phyloP scores from a whole-genome alignment of 2,888 invertebrate species.

The Kryphioiulus occultus region DNA sequence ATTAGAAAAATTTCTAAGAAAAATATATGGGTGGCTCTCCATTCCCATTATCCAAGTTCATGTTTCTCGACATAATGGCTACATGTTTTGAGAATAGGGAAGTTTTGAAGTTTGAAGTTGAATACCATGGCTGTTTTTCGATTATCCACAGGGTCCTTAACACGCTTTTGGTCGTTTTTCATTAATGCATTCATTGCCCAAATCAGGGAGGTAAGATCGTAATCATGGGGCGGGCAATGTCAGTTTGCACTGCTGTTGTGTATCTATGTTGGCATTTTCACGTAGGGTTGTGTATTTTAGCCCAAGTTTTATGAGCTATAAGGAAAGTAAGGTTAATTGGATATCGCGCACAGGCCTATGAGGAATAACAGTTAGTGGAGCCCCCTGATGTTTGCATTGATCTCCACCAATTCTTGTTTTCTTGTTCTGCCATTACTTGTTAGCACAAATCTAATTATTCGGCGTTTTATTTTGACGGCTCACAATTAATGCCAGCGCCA shows the following conservation, averaged over 20 bases:
- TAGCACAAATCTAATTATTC: slow-evolving; percentile 37
- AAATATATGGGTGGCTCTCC: too few relatives aligned
- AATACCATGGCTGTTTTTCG: background rate
- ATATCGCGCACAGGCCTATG: background rate
- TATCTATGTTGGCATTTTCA: background rate
- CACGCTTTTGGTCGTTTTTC: background rate
- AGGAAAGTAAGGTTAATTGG: slow-evolving; percentile 40
- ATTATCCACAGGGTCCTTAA: too few relatives aligned
- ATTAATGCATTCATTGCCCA: background rate
- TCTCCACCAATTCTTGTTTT: slow-evolving; percentile 25
- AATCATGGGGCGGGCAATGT: slow-evolving; percentile 1
- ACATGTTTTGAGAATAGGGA: too few relatives aligned
- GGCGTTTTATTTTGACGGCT: background rate
- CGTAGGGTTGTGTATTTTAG: slow-evolving; percentile 25
- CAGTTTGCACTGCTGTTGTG: background rate
- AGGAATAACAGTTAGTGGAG: slow-evolving; percentile 6
- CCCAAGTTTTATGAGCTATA: background rate
- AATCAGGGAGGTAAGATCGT: background rate
- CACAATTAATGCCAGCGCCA: slow-evolving; percentile 3
- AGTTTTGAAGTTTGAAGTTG: too few relatives aligned
- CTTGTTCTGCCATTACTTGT: slow-evolving; percentile 25
- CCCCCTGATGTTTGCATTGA: background rate
- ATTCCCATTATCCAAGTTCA: too few relatives aligned
- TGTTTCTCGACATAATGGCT: too few relatives aligned
- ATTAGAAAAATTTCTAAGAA: too few relatives aligned